Conservation (phyloP, 2,888 invertebrate species). For the Drosophila macrothrix region DNA sequence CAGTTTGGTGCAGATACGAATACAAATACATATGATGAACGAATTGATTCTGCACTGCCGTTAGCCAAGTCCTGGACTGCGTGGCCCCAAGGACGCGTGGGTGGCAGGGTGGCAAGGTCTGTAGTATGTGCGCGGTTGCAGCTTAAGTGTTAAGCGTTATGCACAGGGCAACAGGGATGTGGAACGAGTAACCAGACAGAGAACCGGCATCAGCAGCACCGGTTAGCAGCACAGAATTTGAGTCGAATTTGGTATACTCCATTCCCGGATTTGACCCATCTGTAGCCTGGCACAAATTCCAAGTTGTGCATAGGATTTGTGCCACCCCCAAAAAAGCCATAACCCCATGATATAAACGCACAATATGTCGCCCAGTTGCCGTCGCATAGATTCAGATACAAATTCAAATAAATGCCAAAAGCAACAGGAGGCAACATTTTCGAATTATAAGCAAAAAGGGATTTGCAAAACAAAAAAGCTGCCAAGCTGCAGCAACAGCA, state of each 20-base stretch:
- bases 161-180: conserved; percentile 48
- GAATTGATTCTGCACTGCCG: conserved; percentile 31
- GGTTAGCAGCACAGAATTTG: conserved; percentile 16
- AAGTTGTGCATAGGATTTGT: conserved; percentile 75
- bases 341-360: conserved; percentile 54
- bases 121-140: conserved; percentile 51
- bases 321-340: conserved; percentile 38
- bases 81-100: neutral
- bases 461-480: conserved; percentile 63
- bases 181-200: conserved; percentile 17
- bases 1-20: conserved; percentile 20
- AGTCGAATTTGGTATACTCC: conserved; percentile 33
- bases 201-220: conserved; percentile 7
- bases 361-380: conserved; percentile 50
- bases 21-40: conserved; percentile 41
- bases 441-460: conserved; percentile 78
- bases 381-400: conserved; percentile 62
- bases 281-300: conserved; percentile 74
- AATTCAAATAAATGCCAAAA: conserved; percentile 79
- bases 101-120: neutral
- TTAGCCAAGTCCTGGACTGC: conserved; percentile 48
- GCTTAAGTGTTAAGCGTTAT: conserved; percentile 84
- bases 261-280: conserved; percentile 50
- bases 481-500: conserved; percentile 6
- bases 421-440: conserved; percentile 81